These are phyloP conservation scores for Euleptes europaea DNA, from an alignment of 2,113 vertebrate species.

Conservation along the genomic window DNA sequence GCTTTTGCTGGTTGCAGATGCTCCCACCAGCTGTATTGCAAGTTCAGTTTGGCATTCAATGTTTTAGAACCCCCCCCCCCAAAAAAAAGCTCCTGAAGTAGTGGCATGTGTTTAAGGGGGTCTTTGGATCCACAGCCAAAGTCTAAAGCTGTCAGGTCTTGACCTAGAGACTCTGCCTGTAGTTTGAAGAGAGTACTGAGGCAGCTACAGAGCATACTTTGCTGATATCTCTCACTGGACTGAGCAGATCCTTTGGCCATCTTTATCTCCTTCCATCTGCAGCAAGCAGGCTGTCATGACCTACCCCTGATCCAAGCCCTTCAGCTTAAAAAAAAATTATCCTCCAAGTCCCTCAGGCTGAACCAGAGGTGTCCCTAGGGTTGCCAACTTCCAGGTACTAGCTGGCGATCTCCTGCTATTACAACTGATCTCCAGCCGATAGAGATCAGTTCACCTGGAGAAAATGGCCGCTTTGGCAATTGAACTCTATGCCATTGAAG, in stretches of 20 bases:
- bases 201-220: not conserved
- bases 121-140: not conserved
- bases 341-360: too few relatives aligned
- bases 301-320: too few relatives aligned
- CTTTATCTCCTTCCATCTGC: not conserved
- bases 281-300: not conserved
- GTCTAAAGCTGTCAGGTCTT: not conserved
- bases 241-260: not conserved
- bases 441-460: too few relatives aligned
- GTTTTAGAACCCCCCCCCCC: not conserved
- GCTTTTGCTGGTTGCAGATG: not conserved
- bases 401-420: too few relatives aligned
- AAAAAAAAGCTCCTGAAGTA: too few relatives aligned
- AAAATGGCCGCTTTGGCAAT: too few relatives aligned
- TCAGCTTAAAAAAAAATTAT: too few relatives aligned
- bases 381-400: too few relatives aligned
- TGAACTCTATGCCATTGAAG: too few relatives aligned
- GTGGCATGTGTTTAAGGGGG: not conserved
- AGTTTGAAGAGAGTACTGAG: not conserved
- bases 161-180: not conserved
- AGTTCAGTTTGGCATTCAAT: not conserved
- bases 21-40: not conserved
- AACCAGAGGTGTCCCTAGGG: too few relatives aligned
- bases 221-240: not conserved
- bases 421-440: too few relatives aligned